Evolutionary conservation across 1,140 invertebrate species (phyloP), one percentile per base, ranked within the genome.

Genomic region (Drosophila eugracilis): DNA sequence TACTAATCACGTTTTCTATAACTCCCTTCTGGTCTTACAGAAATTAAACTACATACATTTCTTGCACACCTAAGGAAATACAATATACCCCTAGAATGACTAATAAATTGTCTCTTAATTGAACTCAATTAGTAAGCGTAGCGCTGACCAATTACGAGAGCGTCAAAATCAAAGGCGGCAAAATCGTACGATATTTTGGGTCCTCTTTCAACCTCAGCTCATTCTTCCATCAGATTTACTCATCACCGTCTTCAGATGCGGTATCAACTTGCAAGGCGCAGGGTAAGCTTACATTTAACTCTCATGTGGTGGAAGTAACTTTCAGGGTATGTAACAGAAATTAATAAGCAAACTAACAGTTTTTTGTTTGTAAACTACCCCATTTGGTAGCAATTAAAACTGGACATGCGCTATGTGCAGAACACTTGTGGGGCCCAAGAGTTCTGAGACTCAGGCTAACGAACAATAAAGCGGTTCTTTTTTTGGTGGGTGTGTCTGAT

Each of bases 61-160:
- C 6, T n/a, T 0, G 3, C 9, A 37, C 2, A 17, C 5, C 9
- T 36, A 14, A 3, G 0, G 0, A 22, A 24, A 34, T 0, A 17
- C 19, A 9, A 22, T 32, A 57, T 53, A 17, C 48, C 54, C 47
- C 14, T 17, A 5, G 1, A 12, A 3, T 4, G 4, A 32, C 0
- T 9, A 22, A 62, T 7, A 41, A 32, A 4, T 15, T 10, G 21
- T 12, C 26, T 59, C 49, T 69, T 65, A 85, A 85, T 86, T 80
- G 63, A 28, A 41, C 50, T 77, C 63, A 85, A 86, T 85, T 81
- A 65, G 36, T 67, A 49, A 42, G 75, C 50, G 42, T 49, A 57
- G 39, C 67, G 45, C 76, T 53, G 32, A 37, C 34, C 42, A 15
- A 54, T 62, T 81, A 53, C 14, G 32, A 28, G 36, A 32, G 12